phyloP scores from a whole-genome alignment of 1,140 invertebrate genomes.

The Metopolophium dirhodum region DNA sequence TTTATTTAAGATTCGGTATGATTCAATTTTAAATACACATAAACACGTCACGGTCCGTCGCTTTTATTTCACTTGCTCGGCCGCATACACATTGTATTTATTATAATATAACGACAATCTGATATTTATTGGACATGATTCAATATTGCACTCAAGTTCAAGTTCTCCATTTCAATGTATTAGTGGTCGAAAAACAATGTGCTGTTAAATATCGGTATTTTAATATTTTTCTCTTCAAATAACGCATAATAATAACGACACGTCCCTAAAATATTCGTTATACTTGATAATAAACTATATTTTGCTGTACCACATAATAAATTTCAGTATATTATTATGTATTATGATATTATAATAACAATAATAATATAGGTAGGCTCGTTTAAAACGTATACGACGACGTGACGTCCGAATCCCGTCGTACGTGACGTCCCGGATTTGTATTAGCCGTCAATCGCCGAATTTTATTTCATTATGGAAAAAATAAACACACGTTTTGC shows the following conservation, averaged over 20 bases:
- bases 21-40: constrained; percentile 15
- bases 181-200: background rate
- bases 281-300: background rate
- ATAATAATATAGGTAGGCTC: background rate
- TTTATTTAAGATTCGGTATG: background rate
- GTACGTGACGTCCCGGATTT: background rate
- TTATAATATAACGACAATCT: background rate
- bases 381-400: background rate
- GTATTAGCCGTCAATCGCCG: background rate
- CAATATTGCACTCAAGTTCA: too few relatives aligned
- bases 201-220: background rate
- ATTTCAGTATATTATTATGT: background rate
- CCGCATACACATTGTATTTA: background rate
- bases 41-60: background rate
- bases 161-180: too few relatives aligned
- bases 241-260: background rate
- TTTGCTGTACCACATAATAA: background rate
- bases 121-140: background rate
- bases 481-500: background rate
- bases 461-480: background rate
- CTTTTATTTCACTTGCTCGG: background rate
- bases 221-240: background rate
- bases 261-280: background rate
- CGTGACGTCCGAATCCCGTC: background rate
- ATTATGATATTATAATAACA: background rate